Percentiles rank a stretch among this genome's conserved stretches.
Conservation (phyloP, 2,113 vertebrate species). For the Gavia stellata region DNA sequence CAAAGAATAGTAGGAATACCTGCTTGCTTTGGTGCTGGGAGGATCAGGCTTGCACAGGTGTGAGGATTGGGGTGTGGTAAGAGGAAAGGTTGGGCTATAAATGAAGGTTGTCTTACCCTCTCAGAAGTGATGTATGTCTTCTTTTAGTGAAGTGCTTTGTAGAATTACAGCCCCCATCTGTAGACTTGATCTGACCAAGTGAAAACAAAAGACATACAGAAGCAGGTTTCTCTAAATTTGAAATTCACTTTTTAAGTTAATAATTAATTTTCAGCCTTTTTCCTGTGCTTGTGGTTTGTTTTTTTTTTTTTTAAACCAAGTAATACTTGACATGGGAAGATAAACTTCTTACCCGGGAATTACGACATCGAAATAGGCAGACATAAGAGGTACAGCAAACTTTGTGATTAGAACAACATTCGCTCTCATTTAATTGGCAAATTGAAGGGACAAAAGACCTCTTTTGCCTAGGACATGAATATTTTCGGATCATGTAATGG, state of each 20-base stretch:
- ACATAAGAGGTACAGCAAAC: background rate
- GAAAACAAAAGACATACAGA: background rate
- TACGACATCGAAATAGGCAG: background rate
- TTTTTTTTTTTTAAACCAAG: background rate
- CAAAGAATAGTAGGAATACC: background rate
- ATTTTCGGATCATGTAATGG: background rate
- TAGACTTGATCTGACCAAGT: background rate
- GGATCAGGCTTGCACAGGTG: no score
- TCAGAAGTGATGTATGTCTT: background rate
- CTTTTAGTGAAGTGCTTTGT: background rate
- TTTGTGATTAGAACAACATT: background rate
- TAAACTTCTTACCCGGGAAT: background rate
- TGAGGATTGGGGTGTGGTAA: background rate
- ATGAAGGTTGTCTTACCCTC: background rate
- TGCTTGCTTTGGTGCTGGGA: background rate
- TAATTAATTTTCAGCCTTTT: background rate
- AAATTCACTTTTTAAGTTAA: background rate
- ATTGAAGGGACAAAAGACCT: background rate
- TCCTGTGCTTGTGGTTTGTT: background rate
- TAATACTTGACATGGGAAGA: background rate
- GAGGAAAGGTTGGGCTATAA: background rate
- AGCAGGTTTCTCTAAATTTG: background rate
- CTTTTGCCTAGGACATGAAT: background rate
- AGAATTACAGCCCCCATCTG: background rate
- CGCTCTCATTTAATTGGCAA: background rate